Percentiles rank a stretch among this genome's conserved stretches.
These are phyloP conservation scores for Crocodylus rhombifer DNA, from an alignment of 2,797 vertebrate species.

Conservation along the genomic window DNA sequence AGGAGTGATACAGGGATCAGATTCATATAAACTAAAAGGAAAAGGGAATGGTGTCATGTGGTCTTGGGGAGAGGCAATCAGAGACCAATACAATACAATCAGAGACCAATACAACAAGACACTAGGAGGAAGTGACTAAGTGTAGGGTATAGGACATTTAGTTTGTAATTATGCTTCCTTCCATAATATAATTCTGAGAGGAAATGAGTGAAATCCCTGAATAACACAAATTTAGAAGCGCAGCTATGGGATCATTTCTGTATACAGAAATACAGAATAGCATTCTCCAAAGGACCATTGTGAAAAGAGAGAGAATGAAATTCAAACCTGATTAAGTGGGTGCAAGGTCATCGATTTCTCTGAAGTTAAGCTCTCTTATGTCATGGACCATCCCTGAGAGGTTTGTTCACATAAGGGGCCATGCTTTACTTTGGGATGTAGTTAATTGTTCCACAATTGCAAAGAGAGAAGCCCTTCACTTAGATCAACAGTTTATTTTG, in stretches of 20 bases:
- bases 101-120: background rate
- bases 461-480: background rate
- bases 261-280: too few relatives aligned
- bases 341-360: rapidly evolving
- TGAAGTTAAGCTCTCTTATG: background rate
- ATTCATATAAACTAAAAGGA: background rate
- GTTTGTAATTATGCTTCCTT: background rate
- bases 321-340: background rate
- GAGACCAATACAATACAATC: background rate
- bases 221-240: background rate
- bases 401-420: background rate
- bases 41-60: background rate
- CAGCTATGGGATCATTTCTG: background rate
- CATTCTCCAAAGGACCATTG: background rate
- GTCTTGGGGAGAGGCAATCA: rapidly evolving
- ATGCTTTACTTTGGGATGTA: background rate
- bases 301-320: background rate
- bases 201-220: background rate
- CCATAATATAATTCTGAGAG: background rate
- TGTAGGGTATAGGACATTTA: background rate
- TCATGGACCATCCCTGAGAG: background rate
- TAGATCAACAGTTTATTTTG: background rate
- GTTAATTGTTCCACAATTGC: background rate
- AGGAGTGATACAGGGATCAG: background rate
- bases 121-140: rapidly evolving